Conservation (phyloP, 2,113 vertebrate species). For the Garra rufa region DNA sequence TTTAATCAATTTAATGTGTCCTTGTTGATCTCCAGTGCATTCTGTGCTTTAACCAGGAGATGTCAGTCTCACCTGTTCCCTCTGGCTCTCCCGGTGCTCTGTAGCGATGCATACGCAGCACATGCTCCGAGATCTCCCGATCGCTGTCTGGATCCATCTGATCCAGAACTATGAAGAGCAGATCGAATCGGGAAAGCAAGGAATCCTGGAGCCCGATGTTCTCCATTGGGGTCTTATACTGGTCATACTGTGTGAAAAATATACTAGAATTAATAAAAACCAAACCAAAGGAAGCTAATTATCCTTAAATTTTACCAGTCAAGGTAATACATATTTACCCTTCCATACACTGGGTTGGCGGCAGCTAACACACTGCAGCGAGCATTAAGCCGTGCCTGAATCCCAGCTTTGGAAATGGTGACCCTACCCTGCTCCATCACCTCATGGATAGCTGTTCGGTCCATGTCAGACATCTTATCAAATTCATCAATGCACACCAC, state of each 20-base stretch:
- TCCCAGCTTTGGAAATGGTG: slow-evolving; percentile 70
- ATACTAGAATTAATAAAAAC: not conserved
- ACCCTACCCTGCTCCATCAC: slow-evolving; percentile 70
- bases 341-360: slow-evolving; percentile 64
- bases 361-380: slow-evolving; percentile 71
- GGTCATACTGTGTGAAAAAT: slow-evolving; percentile 57
- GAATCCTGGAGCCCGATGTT: slow-evolving; percentile 66
- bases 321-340: slow-evolving; percentile 48
- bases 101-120: slow-evolving; percentile 66
- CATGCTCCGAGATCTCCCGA: slow-evolving; percentile 65
- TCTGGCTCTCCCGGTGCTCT: slow-evolving; percentile 62
- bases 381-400: slow-evolving; percentile 69
- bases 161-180: slow-evolving; percentile 69
- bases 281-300: not conserved
- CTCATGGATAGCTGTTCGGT: slow-evolving; percentile 59
- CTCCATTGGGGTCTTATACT: slow-evolving; percentile 63
- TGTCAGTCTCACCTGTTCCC: slow-evolving; percentile 56
- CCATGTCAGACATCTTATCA: slow-evolving; percentile 69
- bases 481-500: slow-evolving; percentile 65
- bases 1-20: too few relatives aligned
- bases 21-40: not conserved
- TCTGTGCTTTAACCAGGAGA: not conserved
- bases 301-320: not conserved
- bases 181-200: slow-evolving; percentile 68
- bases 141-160: slow-evolving; percentile 66